phyloP scores from a whole-genome alignment of 37 sponge, comb jelly and placozoan genomes.

The Hormiphora californensis region DNA sequence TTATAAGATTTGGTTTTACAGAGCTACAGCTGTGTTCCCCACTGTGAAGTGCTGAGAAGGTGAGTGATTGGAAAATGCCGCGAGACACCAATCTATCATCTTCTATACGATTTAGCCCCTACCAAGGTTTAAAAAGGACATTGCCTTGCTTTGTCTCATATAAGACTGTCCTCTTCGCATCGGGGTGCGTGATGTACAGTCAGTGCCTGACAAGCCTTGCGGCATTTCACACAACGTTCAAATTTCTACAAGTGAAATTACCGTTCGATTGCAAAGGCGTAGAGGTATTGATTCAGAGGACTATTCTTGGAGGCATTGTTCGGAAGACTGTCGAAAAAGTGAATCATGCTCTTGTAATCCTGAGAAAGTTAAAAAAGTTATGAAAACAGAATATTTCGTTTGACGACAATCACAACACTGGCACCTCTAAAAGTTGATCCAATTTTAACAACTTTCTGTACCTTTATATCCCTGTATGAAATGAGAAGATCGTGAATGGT shows the following conservation, averaged over 20 bases:
- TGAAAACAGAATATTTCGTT: background rate
- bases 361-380: slow-evolving; percentile 4
- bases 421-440: no score
- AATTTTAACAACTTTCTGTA: no score
- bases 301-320: slow-evolving; percentile 64
- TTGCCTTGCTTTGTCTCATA: no score
- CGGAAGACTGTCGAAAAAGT: slow-evolving; percentile 68
- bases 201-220: no score
- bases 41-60: no score
- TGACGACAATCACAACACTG: background rate
- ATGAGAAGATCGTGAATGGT: slow-evolving; percentile 66
- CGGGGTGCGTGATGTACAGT: no score
- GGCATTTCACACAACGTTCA: no score
- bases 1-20: background rate
- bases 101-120: no score
- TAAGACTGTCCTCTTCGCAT: no score
- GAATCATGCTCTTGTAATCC: slow-evolving; percentile 81
- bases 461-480: slow-evolving; percentile 81
- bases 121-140: background rate
- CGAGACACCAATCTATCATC: no score
- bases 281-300: slow-evolving; percentile 73
- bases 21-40: no score
- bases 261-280: slow-evolving; percentile 85
- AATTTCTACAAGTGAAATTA: background rate
- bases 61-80: no score